Percentiles rank a stretch among this genome's conserved stretches.
Evolutionary conservation across 2,797 vertebrate species (phyloP).

Genomic region (Macroramphosus scolopax): DNA sequence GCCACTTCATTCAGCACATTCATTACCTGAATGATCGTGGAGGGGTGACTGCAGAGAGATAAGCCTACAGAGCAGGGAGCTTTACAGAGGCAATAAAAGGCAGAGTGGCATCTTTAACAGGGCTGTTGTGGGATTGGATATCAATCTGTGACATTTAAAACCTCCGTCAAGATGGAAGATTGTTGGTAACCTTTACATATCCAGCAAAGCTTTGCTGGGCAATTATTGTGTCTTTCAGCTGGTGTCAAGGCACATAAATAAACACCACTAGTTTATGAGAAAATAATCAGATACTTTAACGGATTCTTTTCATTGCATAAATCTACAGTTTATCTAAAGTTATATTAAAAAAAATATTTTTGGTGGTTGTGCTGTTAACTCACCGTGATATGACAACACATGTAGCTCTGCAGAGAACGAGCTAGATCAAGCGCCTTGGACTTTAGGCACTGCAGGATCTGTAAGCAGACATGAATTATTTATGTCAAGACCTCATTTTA

Average conservation of each 20-base stretch:
- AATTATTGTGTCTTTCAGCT: constrained; percentile 7
- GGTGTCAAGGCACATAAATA: constrained; percentile 5
- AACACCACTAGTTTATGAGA: constrained; percentile 2
- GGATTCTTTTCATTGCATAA: too few relatives aligned
- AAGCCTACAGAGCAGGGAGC: constrained; percentile 51
- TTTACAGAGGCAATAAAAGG: constrained; percentile 66
- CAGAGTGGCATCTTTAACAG: constrained; percentile 63
- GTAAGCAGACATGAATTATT: constrained; percentile 21
- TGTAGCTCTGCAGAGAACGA: constrained; percentile 75
- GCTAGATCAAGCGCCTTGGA: constrained; percentile 72
- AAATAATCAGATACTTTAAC: too few relatives aligned
- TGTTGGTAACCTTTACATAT: constrained; percentile 32
- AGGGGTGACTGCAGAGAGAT: constrained; percentile 55
- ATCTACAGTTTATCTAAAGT: too few relatives aligned
- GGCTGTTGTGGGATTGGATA: constrained; percentile 45
- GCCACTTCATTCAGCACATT: constrained; percentile 70
- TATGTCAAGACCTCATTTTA: neutral
- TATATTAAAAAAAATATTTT: neutral
- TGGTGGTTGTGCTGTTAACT: constrained; percentile 38
- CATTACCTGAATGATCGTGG: constrained; percentile 61
- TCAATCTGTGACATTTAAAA: constrained; percentile 63
- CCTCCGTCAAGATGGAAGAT: constrained; percentile 36
- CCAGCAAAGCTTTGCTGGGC: constrained; percentile 18
- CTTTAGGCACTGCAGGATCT: constrained; percentile 75
- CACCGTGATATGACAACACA: constrained; percentile 79